Percentiles rank a stretch among this genome's conserved stretches.
Evolutionary conservation across 2,888 invertebrate species (phyloP).

Genomic region (Diachrysia chrysitis): DNA sequence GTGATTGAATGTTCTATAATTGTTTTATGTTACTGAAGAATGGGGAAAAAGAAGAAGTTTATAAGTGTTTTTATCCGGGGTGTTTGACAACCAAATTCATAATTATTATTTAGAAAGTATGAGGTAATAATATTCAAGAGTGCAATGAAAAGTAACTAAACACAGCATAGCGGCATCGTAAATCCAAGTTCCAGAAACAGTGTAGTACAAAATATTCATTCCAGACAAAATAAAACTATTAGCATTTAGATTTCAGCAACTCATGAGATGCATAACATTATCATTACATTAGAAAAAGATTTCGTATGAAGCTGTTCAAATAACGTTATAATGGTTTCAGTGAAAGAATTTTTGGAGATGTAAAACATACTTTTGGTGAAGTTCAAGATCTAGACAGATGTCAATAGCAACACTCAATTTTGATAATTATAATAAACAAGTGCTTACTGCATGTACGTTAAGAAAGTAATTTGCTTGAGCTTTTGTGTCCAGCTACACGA

Average conservation of each 20-base stretch:
- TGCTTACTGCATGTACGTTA: not conserved
- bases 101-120: no score
- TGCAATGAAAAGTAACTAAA: not conserved
- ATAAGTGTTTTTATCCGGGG: no score
- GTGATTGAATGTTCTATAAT: constrained; percentile 4
- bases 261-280: constrained; percentile 16
- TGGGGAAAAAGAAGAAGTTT: not conserved
- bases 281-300: constrained; percentile 15
- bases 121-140: no score
- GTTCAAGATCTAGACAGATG: constrained; percentile 21
- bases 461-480: not conserved
- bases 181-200: not conserved
- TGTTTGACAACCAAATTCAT: no score
- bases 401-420: constrained; percentile 9
- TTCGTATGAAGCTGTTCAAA: constrained; percentile 8
- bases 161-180: not conserved
- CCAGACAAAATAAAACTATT: not conserved
- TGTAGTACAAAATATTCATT: not conserved
- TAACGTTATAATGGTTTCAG: constrained; percentile 5
- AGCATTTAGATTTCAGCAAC: not conserved
- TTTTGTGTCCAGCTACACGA: not conserved
- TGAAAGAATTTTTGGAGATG: constrained; percentile 18
- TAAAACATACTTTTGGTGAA: not conserved
- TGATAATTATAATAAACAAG: not conserved
- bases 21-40: not conserved